These are phyloP conservation scores for Fopius arisanus DNA, from an alignment of 1,140 invertebrate species.

Conservation along the genomic window DNA sequence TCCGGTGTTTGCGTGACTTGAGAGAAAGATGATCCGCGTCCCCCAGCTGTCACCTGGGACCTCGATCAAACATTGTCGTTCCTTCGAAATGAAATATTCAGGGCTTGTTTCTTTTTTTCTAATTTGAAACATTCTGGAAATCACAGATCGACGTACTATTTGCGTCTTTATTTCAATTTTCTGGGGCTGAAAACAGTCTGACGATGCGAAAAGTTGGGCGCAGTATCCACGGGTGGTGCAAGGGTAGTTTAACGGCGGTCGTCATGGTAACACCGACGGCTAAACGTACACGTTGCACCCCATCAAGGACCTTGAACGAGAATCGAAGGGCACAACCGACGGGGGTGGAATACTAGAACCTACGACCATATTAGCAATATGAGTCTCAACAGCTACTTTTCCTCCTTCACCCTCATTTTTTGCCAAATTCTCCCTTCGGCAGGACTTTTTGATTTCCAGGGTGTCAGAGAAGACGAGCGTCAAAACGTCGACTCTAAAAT, in stretches of 20 bases:
- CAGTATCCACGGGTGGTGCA: slow-evolving; percentile 53
- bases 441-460: neutral
- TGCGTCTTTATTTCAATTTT: neutral
- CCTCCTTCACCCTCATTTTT: neutral
- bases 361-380: slow-evolving; percentile 23
- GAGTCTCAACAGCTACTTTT: neutral
- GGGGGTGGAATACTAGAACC: neutral
- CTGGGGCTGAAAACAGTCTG: neutral
- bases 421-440: neutral
- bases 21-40: neutral
- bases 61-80: neutral
- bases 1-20: neutral
- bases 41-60: neutral
- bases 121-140: neutral
- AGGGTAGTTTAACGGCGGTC: slow-evolving; percentile 64
- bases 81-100: neutral
- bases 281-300: slow-evolving; percentile 57
- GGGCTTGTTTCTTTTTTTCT: neutral
- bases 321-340: slow-evolving; percentile 56
- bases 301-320: slow-evolving; percentile 61
- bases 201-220: slow-evolving; percentile 48
- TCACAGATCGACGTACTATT: too few relatives aligned
- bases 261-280: slow-evolving; percentile 61
- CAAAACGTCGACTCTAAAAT: too few relatives aligned
- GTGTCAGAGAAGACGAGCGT: too few relatives aligned